phyloP scores from a whole-genome alignment of 2,888 invertebrate species.

The Diaprepes abbreviatus region DNA sequence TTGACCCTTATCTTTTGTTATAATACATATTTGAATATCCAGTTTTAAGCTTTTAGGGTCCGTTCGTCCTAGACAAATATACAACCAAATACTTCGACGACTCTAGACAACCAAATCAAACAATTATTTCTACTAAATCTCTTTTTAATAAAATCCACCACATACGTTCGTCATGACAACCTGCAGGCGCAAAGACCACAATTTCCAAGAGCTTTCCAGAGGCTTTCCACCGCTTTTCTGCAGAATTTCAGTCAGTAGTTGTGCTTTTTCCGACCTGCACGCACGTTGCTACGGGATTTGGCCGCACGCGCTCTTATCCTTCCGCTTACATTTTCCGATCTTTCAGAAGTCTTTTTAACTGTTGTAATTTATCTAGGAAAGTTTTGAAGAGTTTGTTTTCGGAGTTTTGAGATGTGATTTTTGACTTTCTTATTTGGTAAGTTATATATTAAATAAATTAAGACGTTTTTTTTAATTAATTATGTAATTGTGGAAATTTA shows the following conservation, averaged over 20 bases:
- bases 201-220: background rate
- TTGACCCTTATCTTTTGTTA: no score
- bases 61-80: no score
- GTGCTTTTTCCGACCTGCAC: constrained; percentile 1
- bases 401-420: background rate
- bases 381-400: background rate
- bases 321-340: constrained; percentile 12
- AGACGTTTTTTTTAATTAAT: no score
- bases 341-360: constrained; percentile 8
- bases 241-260: constrained; percentile 15
- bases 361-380: background rate
- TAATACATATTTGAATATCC: no score
- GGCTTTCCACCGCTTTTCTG: constrained; percentile 1
- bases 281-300: constrained; percentile 3
- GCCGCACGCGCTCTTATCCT: constrained; percentile 16
- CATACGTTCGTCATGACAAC: constrained; percentile 8
- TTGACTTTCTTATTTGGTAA: background rate
- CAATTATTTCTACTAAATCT: no score
- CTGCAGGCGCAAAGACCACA: constrained; percentile 6
- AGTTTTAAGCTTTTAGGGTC: no score
- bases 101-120: no score
- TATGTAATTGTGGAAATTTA: background rate
- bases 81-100: no score
- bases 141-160: no score
- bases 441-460: background rate